Percentiles rank a stretch among this genome's conserved stretches.
Conservation (phyloP, 2,113 vertebrate genomes). For the Labeo catla region DNA sequence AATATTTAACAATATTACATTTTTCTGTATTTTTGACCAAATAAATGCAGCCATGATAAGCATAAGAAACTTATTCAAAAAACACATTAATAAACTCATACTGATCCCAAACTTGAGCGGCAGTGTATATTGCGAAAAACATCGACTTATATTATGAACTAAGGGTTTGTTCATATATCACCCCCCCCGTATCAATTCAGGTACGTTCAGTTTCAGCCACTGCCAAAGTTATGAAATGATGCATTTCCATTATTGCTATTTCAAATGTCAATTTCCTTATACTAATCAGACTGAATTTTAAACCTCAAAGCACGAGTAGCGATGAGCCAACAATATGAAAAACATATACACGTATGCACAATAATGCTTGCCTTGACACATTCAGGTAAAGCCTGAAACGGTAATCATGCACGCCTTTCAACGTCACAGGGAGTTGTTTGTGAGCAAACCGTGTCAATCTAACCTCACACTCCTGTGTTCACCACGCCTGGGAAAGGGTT, state of each 20-base stretch:
- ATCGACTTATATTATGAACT: background rate
- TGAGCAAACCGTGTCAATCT: background rate
- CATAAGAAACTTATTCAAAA: no score
- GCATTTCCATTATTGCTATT: background rate
- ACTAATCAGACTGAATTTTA: background rate
- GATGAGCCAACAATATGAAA: background rate
- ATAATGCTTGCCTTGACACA: background rate
- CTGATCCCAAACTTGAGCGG: no score
- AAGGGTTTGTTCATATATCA: background rate
- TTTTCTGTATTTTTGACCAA: no score
- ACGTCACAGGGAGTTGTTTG: constrained; percentile 19
- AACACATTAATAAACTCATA: no score
- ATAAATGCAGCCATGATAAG: no score
- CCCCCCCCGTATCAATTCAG: background rate
- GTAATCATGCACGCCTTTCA: background rate
- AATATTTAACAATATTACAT: no score
- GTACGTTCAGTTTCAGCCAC: background rate
- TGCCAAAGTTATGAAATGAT: background rate
- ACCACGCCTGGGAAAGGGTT: background rate
- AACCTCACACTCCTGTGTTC: background rate
- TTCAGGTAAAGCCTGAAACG: background rate
- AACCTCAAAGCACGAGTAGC: background rate
- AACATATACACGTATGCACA: background rate
- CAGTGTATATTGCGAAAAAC: background rate
- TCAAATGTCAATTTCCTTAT: constrained; percentile 24